Percentiles rank a stretch among this genome's conserved stretches.
These are phyloP conservation scores for Okamejei kenojei DNA, from an alignment of 2,797 vertebrate genomes.

Conservation along the genomic window DNA sequence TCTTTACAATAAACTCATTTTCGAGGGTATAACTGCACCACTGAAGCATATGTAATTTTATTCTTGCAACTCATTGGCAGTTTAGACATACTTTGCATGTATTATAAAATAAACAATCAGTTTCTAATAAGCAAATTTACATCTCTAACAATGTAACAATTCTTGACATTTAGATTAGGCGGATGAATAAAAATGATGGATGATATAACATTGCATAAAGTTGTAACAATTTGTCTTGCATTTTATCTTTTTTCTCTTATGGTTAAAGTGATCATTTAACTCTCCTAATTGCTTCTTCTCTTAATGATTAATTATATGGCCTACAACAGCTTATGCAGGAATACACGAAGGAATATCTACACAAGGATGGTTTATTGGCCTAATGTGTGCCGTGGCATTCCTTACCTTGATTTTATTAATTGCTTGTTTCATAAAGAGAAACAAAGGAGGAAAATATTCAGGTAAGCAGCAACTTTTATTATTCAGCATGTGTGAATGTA, in stretches of 20 bases:
- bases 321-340: constrained; percentile 71
- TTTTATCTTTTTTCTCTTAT: constrained; percentile 40
- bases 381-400: constrained; percentile 88
- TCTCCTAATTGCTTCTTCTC: constrained; percentile 26
- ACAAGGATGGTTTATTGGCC: constrained; percentile 94
- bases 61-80: neutral
- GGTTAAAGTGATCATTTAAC: neutral
- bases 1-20: neutral
- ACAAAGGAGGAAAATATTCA: constrained; percentile 95
- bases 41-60: neutral
- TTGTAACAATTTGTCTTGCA: neutral
- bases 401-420: constrained; percentile 84
- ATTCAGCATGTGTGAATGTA: neutral
- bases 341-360: constrained; percentile 81
- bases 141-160: neutral
- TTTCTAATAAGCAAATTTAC: neutral
- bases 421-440: constrained; percentile 91
- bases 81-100: neutral
- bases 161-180: neutral
- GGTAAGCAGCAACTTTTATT: constrained; percentile 59
- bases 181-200: neutral
- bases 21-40: neutral
- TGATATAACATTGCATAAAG: constrained; percentile 10
- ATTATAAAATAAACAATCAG: neutral
- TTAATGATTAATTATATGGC: constrained; percentile 35